Evolutionary conservation across 2,113 vertebrate species (phyloP), one percentile per base, ranked within the genome.

Genomic region (Peromyscus polionotus): DNA sequence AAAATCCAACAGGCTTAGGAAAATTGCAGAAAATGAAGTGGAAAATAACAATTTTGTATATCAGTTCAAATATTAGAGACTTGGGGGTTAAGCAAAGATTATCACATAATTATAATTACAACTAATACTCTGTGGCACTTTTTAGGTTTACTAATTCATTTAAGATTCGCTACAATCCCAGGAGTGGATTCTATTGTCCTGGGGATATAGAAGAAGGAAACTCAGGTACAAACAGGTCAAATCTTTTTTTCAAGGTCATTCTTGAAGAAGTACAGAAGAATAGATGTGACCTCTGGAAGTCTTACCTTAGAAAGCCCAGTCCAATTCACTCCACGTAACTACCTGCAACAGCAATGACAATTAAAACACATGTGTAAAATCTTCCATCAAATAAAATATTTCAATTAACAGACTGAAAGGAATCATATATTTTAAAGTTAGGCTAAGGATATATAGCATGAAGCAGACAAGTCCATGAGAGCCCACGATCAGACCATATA

Each of bases 11-110:
- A 73, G 19, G 65, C 20, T 92, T 90, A 92, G 88, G 72, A 26
- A 96, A 94, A 91, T 89, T 45, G 72, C 3, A 73, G 19, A 95
- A 88, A 96, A 93, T 57, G 17, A 85, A 85, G 36, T 93, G 16
- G 81, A 86, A 89, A 95, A 88, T 63, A 63, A 16, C 10, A 24
- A 75, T 59, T 54, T 70, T 80, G 89, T 63, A 39, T 81, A 61
- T 45, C n/a, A 80, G 36, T 42, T n/a, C 39, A 93, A 95, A 87
- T n/a, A 9, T 89, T 45, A 70, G 0, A 79, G n/a, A 51, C 33
- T n/a, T 61, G 57, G 16, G 59, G 33, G 20, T 91, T 91, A 90
- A 81, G 7, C 54, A 72, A 88, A 90, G 8, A 77, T 88, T n/a
- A 72, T 65, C 24, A 72, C 28, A 13, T 33, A 81, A 80, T 63